Evolutionary conservation across 53 echinoderm and acorn worm species (phyloP).

Genomic region (Holothuria leucospilota): DNA sequence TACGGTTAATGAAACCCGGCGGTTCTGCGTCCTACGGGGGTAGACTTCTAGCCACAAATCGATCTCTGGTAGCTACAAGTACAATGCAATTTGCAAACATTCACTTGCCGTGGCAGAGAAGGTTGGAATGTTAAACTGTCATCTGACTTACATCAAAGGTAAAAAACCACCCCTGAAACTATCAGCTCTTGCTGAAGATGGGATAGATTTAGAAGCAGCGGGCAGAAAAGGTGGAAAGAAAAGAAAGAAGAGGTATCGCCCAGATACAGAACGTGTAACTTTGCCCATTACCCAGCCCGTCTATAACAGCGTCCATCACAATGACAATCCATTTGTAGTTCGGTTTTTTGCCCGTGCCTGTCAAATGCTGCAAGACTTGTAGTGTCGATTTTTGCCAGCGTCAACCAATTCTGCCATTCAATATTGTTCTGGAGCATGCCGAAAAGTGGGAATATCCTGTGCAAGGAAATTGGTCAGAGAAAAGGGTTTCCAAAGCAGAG

Average conservation of each 20-base stretch:
- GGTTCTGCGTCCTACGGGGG: too few species aligned
- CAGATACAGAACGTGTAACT: not conserved
- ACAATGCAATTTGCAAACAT: not conserved
- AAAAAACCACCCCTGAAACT: not conserved
- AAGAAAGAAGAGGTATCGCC: not conserved
- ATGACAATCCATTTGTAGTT: slow-evolving; percentile 8
- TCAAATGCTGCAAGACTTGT: slow-evolving; percentile 11
- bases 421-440: slow-evolving; percentile 18
- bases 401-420: slow-evolving; percentile 9
- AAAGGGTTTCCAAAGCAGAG: not conserved
- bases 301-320: not conserved
- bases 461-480: not conserved
- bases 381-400: slow-evolving; percentile 1
- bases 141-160: not conserved
- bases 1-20: too few species aligned
- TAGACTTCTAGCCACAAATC: too few species aligned
- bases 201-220: slow-evolving; percentile 21
- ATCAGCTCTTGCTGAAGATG: slow-evolving; percentile 20
- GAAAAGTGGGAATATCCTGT: slow-evolving; percentile 24
- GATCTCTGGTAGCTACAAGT: slow-evolving; percentile 18
- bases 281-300: not conserved
- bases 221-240: slow-evolving; percentile 11
- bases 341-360: not conserved
- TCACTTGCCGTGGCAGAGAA: slow-evolving; percentile 24
- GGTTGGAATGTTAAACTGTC: not conserved